These are phyloP conservation scores for Albula glossodonta DNA, from an alignment of 2,113 vertebrate species.

Conservation along the genomic window DNA sequence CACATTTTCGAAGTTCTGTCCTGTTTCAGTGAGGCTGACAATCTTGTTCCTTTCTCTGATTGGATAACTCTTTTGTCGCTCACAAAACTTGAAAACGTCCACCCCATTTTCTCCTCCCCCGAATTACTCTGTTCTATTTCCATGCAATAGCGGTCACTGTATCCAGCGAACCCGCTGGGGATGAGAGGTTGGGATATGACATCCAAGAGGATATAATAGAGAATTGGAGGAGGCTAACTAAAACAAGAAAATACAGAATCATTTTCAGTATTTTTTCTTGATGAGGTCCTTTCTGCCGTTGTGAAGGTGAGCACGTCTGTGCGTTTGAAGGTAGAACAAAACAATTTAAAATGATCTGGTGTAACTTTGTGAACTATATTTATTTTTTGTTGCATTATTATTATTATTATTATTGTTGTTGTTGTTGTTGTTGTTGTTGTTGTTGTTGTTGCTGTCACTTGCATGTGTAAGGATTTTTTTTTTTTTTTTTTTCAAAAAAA, in stretches of 20 bases:
- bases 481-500: neutral
- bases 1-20: neutral
- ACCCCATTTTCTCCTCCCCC: conserved; percentile 22
- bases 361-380: no score
- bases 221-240: neutral
- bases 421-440: no score
- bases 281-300: neutral
- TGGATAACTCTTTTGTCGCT: conserved; percentile 16
- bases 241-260: neutral
- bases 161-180: neutral
- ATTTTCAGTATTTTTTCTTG: neutral
- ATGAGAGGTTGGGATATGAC: neutral
- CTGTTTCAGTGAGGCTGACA: neutral
- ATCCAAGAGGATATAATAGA: neutral
- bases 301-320: neutral
- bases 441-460: neutral
- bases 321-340: neutral
- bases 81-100: conserved; percentile 27
- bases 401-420: no score
- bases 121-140: conserved; percentile 13
- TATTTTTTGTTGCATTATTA: no score
- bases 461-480: neutral
- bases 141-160: neutral
- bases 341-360: neutral
- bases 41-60: conserved; percentile 5